Evolutionary conservation across 2,888 invertebrate species (phyloP).

Genomic region (Pseudococcus viburni): DNA sequence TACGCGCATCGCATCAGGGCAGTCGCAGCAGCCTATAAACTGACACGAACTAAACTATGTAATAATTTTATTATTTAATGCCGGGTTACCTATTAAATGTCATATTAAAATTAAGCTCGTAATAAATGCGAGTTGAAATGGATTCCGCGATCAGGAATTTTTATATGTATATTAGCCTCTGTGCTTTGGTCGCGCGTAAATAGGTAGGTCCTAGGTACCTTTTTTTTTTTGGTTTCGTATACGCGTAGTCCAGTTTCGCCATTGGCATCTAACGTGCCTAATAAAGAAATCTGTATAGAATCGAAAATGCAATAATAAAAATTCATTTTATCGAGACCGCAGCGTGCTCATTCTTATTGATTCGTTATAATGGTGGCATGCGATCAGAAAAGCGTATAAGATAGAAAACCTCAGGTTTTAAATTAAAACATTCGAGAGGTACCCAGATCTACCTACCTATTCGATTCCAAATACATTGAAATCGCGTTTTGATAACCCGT

Average conservation of each 20-base stretch:
- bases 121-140: slow-evolving; percentile 34
- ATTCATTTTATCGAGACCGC: slow-evolving; percentile 14
- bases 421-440: background rate
- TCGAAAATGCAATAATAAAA: background rate
- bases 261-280: background rate
- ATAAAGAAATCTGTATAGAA: background rate
- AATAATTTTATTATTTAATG: slow-evolving; percentile 45
- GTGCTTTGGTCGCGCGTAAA: background rate
- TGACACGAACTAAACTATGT: slow-evolving; percentile 52
- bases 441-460: background rate
- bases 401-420: background rate
- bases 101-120: slow-evolving; percentile 56
- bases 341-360: slow-evolving; percentile 11
- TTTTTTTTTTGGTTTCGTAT: background rate
- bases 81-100: slow-evolving; percentile 16
- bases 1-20: background rate
- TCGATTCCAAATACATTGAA: slow-evolving; percentile 21
- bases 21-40: slow-evolving; percentile 16
- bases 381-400: background rate
- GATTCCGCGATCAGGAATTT: slow-evolving; percentile 46
- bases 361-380: slow-evolving; percentile 26
- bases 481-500: slow-evolving; percentile 61
- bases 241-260: slow-evolving; percentile 15
- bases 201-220: background rate
- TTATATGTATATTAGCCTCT: slow-evolving; percentile 6